Conservation (phyloP, 1,140 invertebrate genomes). For the Platyura marginata region DNA sequence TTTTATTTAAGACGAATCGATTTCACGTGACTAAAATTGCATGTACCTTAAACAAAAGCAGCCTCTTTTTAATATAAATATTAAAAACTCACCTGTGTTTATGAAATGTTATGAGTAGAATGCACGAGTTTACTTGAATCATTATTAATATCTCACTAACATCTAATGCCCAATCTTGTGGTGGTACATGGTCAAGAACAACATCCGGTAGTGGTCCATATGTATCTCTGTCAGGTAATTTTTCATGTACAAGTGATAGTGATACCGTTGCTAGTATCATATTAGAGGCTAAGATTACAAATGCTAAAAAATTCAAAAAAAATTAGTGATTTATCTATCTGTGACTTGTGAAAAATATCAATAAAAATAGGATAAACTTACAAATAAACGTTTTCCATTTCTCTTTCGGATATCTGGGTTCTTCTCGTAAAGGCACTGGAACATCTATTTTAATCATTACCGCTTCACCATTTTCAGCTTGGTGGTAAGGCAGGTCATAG, state of each 20-base stretch:
- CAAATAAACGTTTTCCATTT: conserved; percentile 49
- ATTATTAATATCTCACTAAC: conserved; percentile 76
- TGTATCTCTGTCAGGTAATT: conserved; percentile 50
- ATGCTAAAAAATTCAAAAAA: conserved; percentile 28
- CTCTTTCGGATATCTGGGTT: conserved; percentile 46
- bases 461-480: conserved; percentile 2
- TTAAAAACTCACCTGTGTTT: conserved; percentile 59
- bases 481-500: conserved; percentile 4
- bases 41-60: too few species aligned
- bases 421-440: conserved; percentile 33
- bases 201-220: conserved; percentile 62
- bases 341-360: not conserved
- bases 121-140: conserved; percentile 48
- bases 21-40: too few species aligned
- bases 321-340: conserved; percentile 2
- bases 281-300: conserved; percentile 37
- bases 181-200: conserved; percentile 53
- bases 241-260: conserved; percentile 67
- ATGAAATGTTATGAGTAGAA: conserved; percentile 62
- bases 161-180: conserved; percentile 57
- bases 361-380: conserved; percentile 15
- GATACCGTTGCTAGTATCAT: conserved; percentile 45
- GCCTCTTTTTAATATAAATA: too few species aligned
- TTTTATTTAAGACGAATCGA: too few species aligned
- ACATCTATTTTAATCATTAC: conserved; percentile 32